A percentile compares a stretch with the other conserved stretches of the same genome.
Conservation (phyloP, 2,797 vertebrate genomes). For the Thalassophryne amazonica region DNA sequence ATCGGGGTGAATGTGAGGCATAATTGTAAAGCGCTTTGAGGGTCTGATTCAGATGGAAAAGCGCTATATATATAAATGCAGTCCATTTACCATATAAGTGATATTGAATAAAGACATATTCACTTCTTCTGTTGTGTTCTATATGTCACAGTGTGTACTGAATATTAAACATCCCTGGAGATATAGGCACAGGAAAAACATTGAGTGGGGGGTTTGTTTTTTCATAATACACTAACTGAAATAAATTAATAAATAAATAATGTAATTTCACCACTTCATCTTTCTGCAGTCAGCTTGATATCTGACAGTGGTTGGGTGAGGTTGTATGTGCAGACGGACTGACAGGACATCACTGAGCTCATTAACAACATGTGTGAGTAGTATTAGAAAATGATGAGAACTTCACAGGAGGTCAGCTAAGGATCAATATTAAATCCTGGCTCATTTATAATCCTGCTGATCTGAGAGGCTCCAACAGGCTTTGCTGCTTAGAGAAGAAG, state of each 20-base stretch:
- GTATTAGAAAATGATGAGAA: conserved; percentile 80
- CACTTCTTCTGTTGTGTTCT: too few relatives aligned
- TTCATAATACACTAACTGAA: neutral
- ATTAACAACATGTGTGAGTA: conserved; percentile 71
- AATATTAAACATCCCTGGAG: too few relatives aligned
- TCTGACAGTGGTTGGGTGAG: conserved; percentile 49
- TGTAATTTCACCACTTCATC: neutral
- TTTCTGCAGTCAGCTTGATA: conserved; percentile 30
- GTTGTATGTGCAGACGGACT: conserved; percentile 40
- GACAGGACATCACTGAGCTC: conserved; percentile 67
- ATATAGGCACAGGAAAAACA: too few relatives aligned
- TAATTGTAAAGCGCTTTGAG: too few relatives aligned
- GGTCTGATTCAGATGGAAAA: too few relatives aligned
- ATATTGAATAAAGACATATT: too few relatives aligned
- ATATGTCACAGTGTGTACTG: too few relatives aligned
- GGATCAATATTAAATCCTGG: conserved; percentile 82
- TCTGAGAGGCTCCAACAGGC: conserved; percentile 41
- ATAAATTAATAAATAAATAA: conserved; percentile 19
- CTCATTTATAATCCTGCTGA: conserved; percentile 74
- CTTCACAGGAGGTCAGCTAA: conserved; percentile 78
- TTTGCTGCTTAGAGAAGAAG: conserved; percentile 59
- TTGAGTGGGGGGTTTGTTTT: too few relatives aligned
- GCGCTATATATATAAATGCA: too few relatives aligned
- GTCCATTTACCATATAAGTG: too few relatives aligned
- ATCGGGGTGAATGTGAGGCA: too few relatives aligned